Evolutionary conservation across 2,888 invertebrate genomes (phyloP), one percentile per base, ranked within the genome.

Genomic region (Cataglyphis livida): DNA sequence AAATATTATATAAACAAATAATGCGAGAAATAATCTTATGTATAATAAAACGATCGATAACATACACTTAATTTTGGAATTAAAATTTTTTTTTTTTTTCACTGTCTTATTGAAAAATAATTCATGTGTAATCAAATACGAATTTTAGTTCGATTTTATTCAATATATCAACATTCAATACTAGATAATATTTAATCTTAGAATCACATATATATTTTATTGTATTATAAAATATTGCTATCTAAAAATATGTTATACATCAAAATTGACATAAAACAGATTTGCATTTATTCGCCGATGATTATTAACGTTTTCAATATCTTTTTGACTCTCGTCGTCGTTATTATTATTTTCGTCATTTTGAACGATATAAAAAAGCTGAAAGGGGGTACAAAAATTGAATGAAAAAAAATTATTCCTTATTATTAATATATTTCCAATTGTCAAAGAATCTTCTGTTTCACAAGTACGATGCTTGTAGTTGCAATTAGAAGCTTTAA

Each of bases 391-490:
- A 0, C 32, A 6, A 35, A 35, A 35, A 35, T 35, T 6, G 0
- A 6, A 35, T 35, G 32, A 35, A 0, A 5, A 35, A 35, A 35
- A 35, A 6, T 35, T 35, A 35, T 35, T 6, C 32, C 5, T 35
- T 35, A 35, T 35, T 35, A 0, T 35, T 6, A 35, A 5, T 15
- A 44, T 44, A 44, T 15, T 15, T 35, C 32, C 32, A 44, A 44
- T 44, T 44, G 5, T 18, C 44, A 44, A 18, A 44, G 44, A 44
- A 44, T 44, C 32, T 0, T 35, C 6, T 35, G 0, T 35, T 44
- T 75, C 86, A 74, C 68, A 81, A 82, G 71, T 66, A 73, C 70
- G 84, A 82, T 87, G 32, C 32, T 82, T 84, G 64, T 81, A 71
- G 66, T 68, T 74, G 6, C 32, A 35, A 35, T 6, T 35, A 82